A percentile compares a stretch with the other conserved stretches of the same genome.
phyloP scores from a whole-genome alignment of 2,888 invertebrate genomes.

The Chesias legatella region DNA sequence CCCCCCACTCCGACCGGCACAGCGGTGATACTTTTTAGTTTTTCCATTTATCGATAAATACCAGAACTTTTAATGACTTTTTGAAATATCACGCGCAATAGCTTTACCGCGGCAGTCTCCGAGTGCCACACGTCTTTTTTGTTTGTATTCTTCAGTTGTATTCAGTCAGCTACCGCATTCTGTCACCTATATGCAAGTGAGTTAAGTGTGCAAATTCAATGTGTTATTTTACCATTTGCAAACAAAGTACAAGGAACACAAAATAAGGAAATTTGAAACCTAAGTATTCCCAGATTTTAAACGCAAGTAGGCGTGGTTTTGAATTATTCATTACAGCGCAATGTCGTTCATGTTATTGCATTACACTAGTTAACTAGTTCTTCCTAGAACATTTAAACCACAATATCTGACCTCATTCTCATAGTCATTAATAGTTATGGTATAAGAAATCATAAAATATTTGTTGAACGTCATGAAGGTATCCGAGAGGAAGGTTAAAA shows the following conservation, averaged over 20 bases:
- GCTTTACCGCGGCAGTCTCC: too few relatives aligned
- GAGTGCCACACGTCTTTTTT: too few relatives aligned
- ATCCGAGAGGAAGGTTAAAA: slow-evolving; percentile 35
- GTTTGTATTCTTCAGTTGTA: too few relatives aligned
- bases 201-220: slow-evolving; percentile 16
- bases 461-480: not conserved
- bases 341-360: slow-evolving; percentile 42
- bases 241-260: slow-evolving; percentile 14
- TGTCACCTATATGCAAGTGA: too few relatives aligned
- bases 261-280: slow-evolving; percentile 16
- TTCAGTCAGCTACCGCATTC: too few relatives aligned
- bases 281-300: slow-evolving; percentile 31
- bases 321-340: slow-evolving; percentile 52
- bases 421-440: slow-evolving; percentile 4
- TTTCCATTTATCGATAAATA: too few relatives aligned
- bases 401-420: slow-evolving; percentile 34
- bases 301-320: slow-evolving; percentile 35
- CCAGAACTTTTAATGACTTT: too few relatives aligned
- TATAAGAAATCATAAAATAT: slow-evolving; percentile 1
- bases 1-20: too few relatives aligned
- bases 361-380: slow-evolving; percentile 37
- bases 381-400: slow-evolving; percentile 42
- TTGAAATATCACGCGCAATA: too few relatives aligned
- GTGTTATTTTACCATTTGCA: slow-evolving; percentile 14
- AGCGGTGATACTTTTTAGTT: too few relatives aligned